Percentiles rank a stretch among this genome's conserved stretches.
phyloP scores from a whole-genome alignment of 2,113 vertebrate species.

The Phasianus colchicus region DNA sequence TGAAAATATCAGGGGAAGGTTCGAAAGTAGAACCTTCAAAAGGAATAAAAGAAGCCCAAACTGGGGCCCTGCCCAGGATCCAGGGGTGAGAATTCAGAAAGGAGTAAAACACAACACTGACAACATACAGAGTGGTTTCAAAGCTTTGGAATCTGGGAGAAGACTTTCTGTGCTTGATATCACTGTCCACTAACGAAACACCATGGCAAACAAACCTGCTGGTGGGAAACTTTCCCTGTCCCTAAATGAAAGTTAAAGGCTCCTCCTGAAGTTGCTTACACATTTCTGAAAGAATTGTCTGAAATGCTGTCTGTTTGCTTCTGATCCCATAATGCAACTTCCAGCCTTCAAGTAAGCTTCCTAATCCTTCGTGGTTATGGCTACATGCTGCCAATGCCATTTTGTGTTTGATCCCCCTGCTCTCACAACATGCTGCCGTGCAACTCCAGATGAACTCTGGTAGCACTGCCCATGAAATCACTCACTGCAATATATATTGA shows the following conservation, averaged over 20 bases:
- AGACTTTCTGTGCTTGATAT: too few relatives aligned
- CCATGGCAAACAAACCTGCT: not conserved
- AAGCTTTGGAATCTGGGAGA: not conserved
- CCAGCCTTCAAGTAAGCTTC: not conserved
- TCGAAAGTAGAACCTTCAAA: not conserved
- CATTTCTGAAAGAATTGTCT: not conserved
- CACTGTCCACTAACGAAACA: not conserved
- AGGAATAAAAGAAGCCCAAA: not conserved
- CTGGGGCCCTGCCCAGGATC: not conserved
- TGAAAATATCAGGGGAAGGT: not conserved
- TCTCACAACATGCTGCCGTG: not conserved
- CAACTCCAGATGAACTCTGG: not conserved
- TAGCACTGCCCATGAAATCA: constrained; percentile 17
- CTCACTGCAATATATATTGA: constrained; percentile 11
- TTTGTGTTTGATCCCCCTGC: not conserved
- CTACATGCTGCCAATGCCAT: not conserved
- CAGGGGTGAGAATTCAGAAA: not conserved
- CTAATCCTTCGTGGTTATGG: not conserved
- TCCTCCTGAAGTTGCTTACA: not conserved
- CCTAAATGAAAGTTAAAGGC: not conserved
- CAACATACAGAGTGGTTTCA: not conserved
- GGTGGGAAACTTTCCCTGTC: not conserved
- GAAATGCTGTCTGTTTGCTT: not conserved
- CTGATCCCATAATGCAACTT: not conserved
- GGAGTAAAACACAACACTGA: not conserved